Evolutionary conservation across 2,888 invertebrate species (phyloP).

Genomic region (Sipha maydis): DNA sequence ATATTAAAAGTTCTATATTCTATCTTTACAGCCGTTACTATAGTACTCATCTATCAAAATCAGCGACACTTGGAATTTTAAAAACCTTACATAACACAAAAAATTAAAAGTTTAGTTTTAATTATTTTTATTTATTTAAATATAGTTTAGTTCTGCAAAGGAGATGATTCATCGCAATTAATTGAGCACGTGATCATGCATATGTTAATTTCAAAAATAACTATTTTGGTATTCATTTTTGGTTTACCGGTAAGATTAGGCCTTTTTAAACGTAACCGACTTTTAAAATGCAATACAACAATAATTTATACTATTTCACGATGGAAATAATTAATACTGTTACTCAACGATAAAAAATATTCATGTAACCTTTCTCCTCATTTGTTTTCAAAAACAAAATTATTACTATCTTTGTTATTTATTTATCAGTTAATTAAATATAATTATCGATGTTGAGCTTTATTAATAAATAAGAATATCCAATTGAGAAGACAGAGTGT

Average conservation of each 20-base stretch:
- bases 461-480: neutral
- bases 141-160: neutral
- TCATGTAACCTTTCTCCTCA: too few species aligned
- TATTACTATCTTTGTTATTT: too few species aligned
- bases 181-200: neutral
- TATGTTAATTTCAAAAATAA: neutral
- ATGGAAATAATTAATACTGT: too few species aligned
- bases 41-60: conserved; percentile 42
- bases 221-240: too few species aligned
- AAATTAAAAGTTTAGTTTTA: conserved; percentile 1
- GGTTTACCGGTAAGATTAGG: neutral
- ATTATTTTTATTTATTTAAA: too few species aligned
- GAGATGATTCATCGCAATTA: neutral
- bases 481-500: too few species aligned
- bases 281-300: neutral
- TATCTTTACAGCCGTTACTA: conserved; percentile 8
- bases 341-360: too few species aligned
- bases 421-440: too few species aligned
- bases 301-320: neutral
- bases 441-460: neutral
- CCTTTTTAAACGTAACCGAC: neutral
- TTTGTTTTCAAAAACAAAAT: too few species aligned
- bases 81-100: conserved; percentile 11
- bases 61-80: conserved; percentile 28
- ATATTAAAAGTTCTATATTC: conserved; percentile 17